Evolutionary conservation across 2,888 invertebrate genomes (phyloP), one percentile per base, ranked within the genome.

Genomic region (Allygus modestus): DNA sequence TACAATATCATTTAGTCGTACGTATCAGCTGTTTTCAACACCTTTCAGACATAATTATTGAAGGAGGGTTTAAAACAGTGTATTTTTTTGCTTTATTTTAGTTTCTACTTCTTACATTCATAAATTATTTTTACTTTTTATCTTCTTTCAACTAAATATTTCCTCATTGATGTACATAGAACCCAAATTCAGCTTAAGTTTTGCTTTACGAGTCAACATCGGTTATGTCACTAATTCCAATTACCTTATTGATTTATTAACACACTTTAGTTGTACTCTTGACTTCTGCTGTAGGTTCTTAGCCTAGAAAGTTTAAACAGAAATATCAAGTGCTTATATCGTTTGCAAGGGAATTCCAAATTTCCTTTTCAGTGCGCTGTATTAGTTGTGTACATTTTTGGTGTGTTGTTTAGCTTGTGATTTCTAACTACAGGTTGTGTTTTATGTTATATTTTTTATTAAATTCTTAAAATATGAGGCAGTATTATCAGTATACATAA

Each of bases 321-420:
- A 28, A 65, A 28, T 23, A 51, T 37, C 17, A 23, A 31, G 5
- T 69, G 33, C 26, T 69, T 31, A 31, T 41, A 26, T 28, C 12
- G 7, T 28, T 31, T 28, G 23, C 71, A 71, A 71, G 71, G 41
- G 71, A 71, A 71, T 71, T 71, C 71, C 71, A 71, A 71, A 71
- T 41, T 37, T 26, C 11, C 5, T 28, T 41, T 71, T 41, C 33
- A 69, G 54, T 23, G 2, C 20, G 23, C 54, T 54, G 54, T 54
- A 5, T 65, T 31, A 65, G 23, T 58, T 31, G 15, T 54, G 23
- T 23, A 54, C 9, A 65, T 11, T 65, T 26, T 31, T 28, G 17
- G 9, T 65, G 65, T 31, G 31, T 65, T 31, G 23, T 65, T 28
- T 28, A 15, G 28, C 65, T 65, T 31, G 28, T 65, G 65, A 28